Evolutionary conservation across 2,113 vertebrate genomes (phyloP).

Genomic region (Trogon surrucura): DNA sequence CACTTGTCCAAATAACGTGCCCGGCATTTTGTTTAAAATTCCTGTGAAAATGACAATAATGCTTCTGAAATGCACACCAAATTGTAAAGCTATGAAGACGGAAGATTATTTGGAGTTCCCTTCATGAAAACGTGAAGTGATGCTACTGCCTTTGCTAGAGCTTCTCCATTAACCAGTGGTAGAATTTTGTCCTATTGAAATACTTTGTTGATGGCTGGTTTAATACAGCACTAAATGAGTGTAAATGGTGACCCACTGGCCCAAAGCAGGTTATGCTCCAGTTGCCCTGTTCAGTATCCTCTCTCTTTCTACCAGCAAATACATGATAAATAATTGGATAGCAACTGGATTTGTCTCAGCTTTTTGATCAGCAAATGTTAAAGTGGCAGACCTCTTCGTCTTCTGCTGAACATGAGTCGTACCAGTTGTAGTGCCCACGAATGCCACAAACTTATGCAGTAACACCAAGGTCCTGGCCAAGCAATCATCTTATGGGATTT

Average conservation of each 20-base stretch:
- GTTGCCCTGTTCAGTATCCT: background rate
- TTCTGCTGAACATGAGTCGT: background rate
- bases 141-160: background rate
- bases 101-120: background rate
- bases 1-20: background rate
- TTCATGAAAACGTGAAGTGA: background rate
- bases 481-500: background rate
- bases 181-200: background rate
- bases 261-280: background rate
- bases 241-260: background rate
- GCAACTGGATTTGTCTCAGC: background rate
- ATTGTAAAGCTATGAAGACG: background rate
- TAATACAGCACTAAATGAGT: background rate
- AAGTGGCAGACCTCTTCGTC: background rate
- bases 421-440: background rate
- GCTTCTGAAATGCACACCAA: background rate
- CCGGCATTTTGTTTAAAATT: background rate
- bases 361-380: background rate
- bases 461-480: rapidly evolving
- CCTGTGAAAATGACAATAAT: background rate
- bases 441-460: background rate
- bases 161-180: background rate
- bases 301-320: background rate
- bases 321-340: background rate
- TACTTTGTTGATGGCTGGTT: background rate